Percentiles rank a stretch among this genome's conserved stretches.
Evolutionary conservation across 64 coral and sea anemone species (phyloP).

Genomic region (Montipora efflorescens): DNA sequence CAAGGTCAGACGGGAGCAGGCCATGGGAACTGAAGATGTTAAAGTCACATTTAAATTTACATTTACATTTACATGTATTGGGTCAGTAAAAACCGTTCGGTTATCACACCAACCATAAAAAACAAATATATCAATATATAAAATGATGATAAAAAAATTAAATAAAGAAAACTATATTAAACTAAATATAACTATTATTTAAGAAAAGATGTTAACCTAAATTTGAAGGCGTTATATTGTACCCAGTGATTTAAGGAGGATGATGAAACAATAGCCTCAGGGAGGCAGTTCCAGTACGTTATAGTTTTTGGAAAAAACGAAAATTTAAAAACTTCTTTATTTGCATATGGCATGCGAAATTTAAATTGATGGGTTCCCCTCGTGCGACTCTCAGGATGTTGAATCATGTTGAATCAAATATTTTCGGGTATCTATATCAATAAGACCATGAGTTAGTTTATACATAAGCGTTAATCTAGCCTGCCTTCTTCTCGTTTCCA

Average conservation of each 20-base stretch:
- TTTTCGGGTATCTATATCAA: slow-evolving; percentile 38
- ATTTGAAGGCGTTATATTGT: not conserved
- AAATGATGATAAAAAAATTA: not conserved
- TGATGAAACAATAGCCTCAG: slow-evolving; percentile 1
- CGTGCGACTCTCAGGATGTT: slow-evolving; percentile 13
- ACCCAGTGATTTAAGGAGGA: not conserved
- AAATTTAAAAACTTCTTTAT: slow-evolving; percentile 25
- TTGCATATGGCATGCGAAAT: slow-evolving; percentile 46
- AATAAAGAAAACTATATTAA: not conserved
- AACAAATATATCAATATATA: not conserved
- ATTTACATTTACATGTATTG: not conserved
- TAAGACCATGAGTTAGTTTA: slow-evolving; percentile 29
- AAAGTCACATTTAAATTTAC: not conserved
- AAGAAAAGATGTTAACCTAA: not conserved
- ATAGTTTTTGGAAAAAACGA: slow-evolving; percentile 60
- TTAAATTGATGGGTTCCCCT: slow-evolving; percentile 47
- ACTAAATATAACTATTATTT: not conserved
- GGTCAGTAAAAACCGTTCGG: not conserved
- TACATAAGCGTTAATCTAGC: slow-evolving; percentile 29
- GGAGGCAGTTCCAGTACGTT: slow-evolving; percentile 60
- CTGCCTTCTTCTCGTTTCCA: not conserved
- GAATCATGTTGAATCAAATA: slow-evolving; percentile 31
- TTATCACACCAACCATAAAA: not conserved
- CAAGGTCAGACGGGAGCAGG: too few relatives aligned
- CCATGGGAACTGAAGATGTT: too few relatives aligned